Percentiles rank a stretch among this genome's conserved stretches.
phyloP scores from a whole-genome alignment of 2,888 invertebrate species.

The Drosophila monieri region DNA sequence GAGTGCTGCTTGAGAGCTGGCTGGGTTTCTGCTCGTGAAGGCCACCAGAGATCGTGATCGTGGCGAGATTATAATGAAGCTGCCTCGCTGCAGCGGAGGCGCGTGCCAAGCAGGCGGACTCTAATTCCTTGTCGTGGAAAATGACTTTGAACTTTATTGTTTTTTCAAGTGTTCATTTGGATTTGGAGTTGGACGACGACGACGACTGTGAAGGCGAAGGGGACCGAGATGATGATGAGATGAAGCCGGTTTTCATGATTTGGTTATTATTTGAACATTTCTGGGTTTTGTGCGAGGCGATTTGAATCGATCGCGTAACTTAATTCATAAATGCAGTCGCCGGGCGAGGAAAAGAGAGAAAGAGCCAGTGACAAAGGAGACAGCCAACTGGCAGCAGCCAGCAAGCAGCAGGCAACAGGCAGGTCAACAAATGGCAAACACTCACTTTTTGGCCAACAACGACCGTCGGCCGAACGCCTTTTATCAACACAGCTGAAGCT shows the following conservation, averaged over 20 bases:
- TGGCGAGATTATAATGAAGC: constrained; percentile 48
- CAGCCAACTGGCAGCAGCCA: constrained; percentile 18
- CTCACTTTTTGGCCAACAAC: constrained; percentile 47
- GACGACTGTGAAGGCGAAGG: background rate
- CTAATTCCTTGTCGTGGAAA: constrained; percentile 56
- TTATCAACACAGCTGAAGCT: constrained; percentile 44
- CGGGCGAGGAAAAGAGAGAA: constrained; percentile 49
- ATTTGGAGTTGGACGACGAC: background rate
- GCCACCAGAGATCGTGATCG: constrained; percentile 67
- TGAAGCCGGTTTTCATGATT: constrained; percentile 61
- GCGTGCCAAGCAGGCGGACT: constrained; percentile 34
- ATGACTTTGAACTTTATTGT: constrained; percentile 80
- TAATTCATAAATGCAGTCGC: constrained; percentile 61
- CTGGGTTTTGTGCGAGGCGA: constrained; percentile 28
- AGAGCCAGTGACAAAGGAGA: constrained; percentile 25
- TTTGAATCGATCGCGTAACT: constrained; percentile 76
- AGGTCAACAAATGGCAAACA: constrained; percentile 53
- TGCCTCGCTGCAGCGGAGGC: constrained; percentile 33
- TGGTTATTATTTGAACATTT: constrained; percentile 37
- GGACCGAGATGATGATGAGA: background rate
- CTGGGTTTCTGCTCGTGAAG: constrained; percentile 60
- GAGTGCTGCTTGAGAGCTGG: constrained; percentile 46
- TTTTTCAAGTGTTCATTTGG: constrained; percentile 31
- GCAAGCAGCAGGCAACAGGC: constrained; percentile 16
- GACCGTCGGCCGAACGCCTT: constrained; percentile 42